Evolutionary conservation across 2,797 vertebrate species (phyloP).

Genomic region (Amblyopsis hoosieri): DNA sequence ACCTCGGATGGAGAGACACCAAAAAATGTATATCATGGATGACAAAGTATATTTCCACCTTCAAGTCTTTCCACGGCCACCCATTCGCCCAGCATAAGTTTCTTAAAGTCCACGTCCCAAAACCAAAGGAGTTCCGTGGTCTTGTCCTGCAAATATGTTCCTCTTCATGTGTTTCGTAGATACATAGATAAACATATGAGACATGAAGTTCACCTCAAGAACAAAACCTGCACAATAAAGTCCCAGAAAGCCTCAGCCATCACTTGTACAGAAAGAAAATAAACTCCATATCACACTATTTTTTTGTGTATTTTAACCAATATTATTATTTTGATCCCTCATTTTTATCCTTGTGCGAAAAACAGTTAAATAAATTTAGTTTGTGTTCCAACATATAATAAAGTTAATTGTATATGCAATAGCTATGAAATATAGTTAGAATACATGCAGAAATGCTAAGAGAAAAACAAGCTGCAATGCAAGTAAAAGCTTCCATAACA

Average conservation of each 20-base stretch:
- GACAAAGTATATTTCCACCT: constrained; percentile 41
- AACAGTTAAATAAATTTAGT: constrained; percentile 37
- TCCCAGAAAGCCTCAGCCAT: constrained; percentile 8
- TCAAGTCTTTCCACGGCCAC: constrained; percentile 5
- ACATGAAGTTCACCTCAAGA: constrained; percentile 27
- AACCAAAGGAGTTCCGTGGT: too few species aligned
- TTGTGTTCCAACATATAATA: constrained; percentile 44
- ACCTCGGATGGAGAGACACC: constrained; percentile 36
- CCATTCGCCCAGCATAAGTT: too few species aligned
- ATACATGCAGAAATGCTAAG: constrained; percentile 29
- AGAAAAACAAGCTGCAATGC: too few species aligned
- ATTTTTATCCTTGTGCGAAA: constrained; percentile 30
- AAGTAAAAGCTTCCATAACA: constrained; percentile 18
- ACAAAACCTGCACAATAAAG: constrained; percentile 64
- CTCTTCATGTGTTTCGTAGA: constrained; percentile 29
- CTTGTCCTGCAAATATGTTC: too few species aligned
- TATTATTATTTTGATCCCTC: constrained; percentile 14
- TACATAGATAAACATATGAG: constrained; percentile 14
- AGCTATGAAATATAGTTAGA: constrained; percentile 30
- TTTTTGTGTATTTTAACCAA: not conserved
- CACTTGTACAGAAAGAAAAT: not conserved
- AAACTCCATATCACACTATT: not conserved
- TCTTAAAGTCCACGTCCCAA: too few species aligned
- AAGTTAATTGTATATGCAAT: too few species aligned
- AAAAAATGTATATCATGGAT: constrained; percentile 35